Base-by-base conservation (phyloP, 2,888 invertebrate genomes). In the Acronicta aceris region DNA sequence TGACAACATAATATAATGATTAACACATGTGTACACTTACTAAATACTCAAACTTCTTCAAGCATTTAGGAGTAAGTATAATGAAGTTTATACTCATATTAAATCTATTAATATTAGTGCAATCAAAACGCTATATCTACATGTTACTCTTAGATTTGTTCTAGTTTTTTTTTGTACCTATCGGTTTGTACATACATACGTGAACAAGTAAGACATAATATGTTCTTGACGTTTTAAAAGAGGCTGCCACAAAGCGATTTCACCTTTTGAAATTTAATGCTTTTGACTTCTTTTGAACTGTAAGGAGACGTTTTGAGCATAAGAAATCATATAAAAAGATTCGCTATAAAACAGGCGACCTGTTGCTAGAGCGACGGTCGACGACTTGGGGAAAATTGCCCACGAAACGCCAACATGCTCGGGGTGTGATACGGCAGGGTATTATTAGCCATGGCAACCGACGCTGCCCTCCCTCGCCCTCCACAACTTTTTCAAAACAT, bases 381-480 rank as follows among this genome's bases (percentile, higher is more conserved):
- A 73, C 59, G 76, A 70, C 77, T 78, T 71, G 74, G 79, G 73
- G 81, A 81, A 82, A 83, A 81, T 81, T 81, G 78, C 74, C 76
- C 69, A 69, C 76, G 81, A 21, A 4, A 75, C 69, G 74, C 58
- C 76, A 73, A 82, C 84, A 81, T 85, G 82, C 84, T 82, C 77
- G 80, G 79, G 67, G 81, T 84, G 85, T 88, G 86, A 87, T 85
- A 81, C 76, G 68, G 75, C 75, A 64, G 83, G 83, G 92, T 86
- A 91, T 94, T 93, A 93, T 88, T 91, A 90, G 87, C 94, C 93
- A 93, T 93, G 90, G 90, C 89, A 92, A 93, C 94, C 82, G 79
- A 60, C 79, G 76, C 56, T 74, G 52, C 53, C 65, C 69, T 78
- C 89, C 90, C 88, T 84, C 86, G 74, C 87, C 86, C 88, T 85